phyloP scores from a whole-genome alignment of 2,797 vertebrate genomes.

The Centroberyx gerrardi region DNA sequence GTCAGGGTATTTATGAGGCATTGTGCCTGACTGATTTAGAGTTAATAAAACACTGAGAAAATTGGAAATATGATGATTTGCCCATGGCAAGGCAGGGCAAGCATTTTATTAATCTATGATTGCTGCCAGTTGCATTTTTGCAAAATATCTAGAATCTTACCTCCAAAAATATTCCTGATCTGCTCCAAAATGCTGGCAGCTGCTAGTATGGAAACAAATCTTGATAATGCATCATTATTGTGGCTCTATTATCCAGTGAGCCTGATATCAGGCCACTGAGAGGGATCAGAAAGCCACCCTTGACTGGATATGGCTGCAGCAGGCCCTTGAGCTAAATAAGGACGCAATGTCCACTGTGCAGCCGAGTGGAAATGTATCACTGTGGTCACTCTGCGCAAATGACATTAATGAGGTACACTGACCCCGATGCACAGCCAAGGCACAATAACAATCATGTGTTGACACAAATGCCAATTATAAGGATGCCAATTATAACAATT shows the following conservation, averaged over 20 bases:
- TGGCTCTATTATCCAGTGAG: conserved; percentile 52
- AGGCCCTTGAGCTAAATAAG: conserved; percentile 81
- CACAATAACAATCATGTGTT: conserved; percentile 82
- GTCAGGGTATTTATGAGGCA: background rate
- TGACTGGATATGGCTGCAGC: conserved; percentile 80
- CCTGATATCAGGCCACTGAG: conserved; percentile 45
- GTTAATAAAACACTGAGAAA: background rate
- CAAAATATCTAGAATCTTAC: background rate
- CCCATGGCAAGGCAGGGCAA: conserved; percentile 8
- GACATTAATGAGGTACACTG: conserved; percentile 83
- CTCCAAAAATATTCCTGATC: conserved; percentile 55
- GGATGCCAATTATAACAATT: conserved; percentile 80
- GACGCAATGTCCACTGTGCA: conserved; percentile 82
- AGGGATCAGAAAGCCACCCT: conserved; percentile 75
- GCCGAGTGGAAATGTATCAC: conserved; percentile 78
- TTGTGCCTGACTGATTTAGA: background rate
- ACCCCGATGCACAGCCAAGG: conserved; percentile 75
- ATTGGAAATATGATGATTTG: background rate
- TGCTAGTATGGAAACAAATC: conserved; percentile 34
- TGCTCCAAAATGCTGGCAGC: conserved; percentile 57
- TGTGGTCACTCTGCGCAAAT: conserved; percentile 82
- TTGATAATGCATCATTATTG: conserved; percentile 65
- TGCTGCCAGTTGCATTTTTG: background rate
- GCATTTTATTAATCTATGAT: background rate
- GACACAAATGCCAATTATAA: conserved; percentile 78